Base-by-base conservation (phyloP, 2,113 vertebrate genomes). In the Nannobrachium achirus region DNA sequence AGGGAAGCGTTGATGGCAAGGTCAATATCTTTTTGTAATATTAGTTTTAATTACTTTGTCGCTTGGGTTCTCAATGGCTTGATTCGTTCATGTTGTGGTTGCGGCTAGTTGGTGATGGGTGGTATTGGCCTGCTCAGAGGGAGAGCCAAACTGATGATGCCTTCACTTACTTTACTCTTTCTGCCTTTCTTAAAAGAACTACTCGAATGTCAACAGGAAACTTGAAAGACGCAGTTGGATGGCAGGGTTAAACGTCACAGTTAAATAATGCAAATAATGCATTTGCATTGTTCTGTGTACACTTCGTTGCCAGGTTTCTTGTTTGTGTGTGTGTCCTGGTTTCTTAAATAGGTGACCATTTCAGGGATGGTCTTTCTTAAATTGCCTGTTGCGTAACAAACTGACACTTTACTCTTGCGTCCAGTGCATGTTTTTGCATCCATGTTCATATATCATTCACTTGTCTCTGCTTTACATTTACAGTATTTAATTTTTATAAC, bases 181-280 rank as follows among this genome's bases (percentile, higher is more conserved):
- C 50, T 53, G 39, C 9, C 10, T 9, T 73, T 33, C 44, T 19
- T 61, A 38, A 20, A 69, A 73, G 58, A 42, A 1, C 20, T 52
- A 15, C 10, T 75, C 41, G 49, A 11, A 65, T 41, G 63, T 63
- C 58, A 45, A 63, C 0, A 6, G 42, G 51, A 45, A 61, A 68
- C 63, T 68, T 68, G 50, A 74, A 70, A 16, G 44, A 20, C 2
- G 67, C 1, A 19, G 44, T 39, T 6, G 57, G 25, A 42, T 1
- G 56, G 46, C 68, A 16, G 51, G 42, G 1, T 40, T n/a, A n/a
- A 6, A 52, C 8, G 65, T 53, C 44, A 20, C 41, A 56, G 10
- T 33, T n/a, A 53, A 57, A 40, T 40, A 13, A 60, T 58, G 8
- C 2, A 53, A 57, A 40, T 40, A 13, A 60, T 58, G 8, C 2